These are phyloP conservation scores for Stylophora pistillata DNA, from an alignment of 64 coral and sea anemone genomes.

Conservation along the genomic window DNA sequence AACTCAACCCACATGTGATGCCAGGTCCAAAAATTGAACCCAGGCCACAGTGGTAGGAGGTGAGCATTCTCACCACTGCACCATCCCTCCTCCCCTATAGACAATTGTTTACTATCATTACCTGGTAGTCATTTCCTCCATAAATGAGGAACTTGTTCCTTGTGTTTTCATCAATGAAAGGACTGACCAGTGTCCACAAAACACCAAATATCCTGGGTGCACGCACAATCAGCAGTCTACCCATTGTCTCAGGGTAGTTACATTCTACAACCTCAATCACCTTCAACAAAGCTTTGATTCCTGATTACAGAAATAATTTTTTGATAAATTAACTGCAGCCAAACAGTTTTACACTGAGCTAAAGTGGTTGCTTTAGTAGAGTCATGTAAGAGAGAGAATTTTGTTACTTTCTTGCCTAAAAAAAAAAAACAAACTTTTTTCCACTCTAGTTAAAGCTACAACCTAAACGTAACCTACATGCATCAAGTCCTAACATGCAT, in stretches of 20 bases:
- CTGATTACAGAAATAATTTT: slow-evolving; percentile 29
- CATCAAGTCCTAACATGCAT: background rate
- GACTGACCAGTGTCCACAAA: slow-evolving; percentile 97
- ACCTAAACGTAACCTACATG: background rate
- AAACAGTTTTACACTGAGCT: too few relatives aligned
- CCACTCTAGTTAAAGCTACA: background rate
- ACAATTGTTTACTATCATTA: background rate
- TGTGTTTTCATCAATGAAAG: slow-evolving; percentile 99
- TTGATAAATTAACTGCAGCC: too few relatives aligned
- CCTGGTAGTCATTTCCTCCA: slow-evolving; percentile 98
- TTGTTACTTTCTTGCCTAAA: background rate
- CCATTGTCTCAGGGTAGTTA: slow-evolving; percentile 99
- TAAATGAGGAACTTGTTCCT: slow-evolving; percentile 99
- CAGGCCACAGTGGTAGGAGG: too few relatives aligned
- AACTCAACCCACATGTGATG: too few relatives aligned
- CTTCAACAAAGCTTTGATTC: slow-evolving; percentile 90
- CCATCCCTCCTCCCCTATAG: background rate
- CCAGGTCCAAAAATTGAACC: too few relatives aligned
- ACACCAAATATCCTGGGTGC: slow-evolving; percentile 98
- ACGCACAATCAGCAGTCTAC: slow-evolving; percentile 91
- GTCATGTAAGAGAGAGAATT: too few relatives aligned
- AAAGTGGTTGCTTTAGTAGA: too few relatives aligned
- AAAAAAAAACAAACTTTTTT: background rate
- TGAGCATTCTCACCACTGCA: background rate
- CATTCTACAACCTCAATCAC: slow-evolving; percentile 98